These are phyloP conservation scores for Samia ricini DNA, from an alignment of 1,140 invertebrate genomes.

Conservation along the genomic window DNA sequence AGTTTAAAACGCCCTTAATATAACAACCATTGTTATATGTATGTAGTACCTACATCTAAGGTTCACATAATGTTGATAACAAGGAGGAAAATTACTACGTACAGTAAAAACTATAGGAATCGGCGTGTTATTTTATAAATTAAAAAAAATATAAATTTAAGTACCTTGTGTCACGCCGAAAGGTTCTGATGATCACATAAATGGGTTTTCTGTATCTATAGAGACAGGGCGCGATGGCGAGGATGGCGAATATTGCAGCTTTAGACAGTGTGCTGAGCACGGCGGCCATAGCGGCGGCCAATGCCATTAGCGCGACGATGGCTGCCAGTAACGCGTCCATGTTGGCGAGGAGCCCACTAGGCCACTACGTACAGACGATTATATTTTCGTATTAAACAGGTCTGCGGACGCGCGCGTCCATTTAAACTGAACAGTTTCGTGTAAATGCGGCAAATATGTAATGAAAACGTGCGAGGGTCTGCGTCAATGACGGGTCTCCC, in stretches of 20 bases:
- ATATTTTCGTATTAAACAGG: constrained; percentile 35
- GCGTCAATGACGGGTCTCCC: constrained; percentile 46
- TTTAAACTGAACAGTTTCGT: constrained; percentile 35
- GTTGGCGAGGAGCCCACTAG: constrained; percentile 63
- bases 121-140: too few relatives aligned
- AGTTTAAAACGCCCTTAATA: too few relatives aligned
- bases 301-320: constrained; percentile 78
- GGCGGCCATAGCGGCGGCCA: constrained; percentile 76
- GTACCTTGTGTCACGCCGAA: constrained; percentile 79
- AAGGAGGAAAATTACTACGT: too few relatives aligned
- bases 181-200: constrained; percentile 78
- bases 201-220: constrained; percentile 78
- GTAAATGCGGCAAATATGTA: constrained; percentile 53
- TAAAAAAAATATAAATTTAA: too few relatives aligned
- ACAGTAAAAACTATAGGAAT: too few relatives aligned
- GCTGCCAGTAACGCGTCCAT: constrained; percentile 78
- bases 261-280: constrained; percentile 78
- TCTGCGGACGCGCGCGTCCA: constrained; percentile 38
- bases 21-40: too few relatives aligned
- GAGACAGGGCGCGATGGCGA: constrained; percentile 76
- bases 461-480: constrained; percentile 12
- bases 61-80: too few relatives aligned
- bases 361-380: constrained; percentile 38
- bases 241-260: constrained; percentile 77
- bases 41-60: too few relatives aligned